phyloP scores from a whole-genome alignment of 2,797 vertebrate species.

The Acanthis flammea region DNA sequence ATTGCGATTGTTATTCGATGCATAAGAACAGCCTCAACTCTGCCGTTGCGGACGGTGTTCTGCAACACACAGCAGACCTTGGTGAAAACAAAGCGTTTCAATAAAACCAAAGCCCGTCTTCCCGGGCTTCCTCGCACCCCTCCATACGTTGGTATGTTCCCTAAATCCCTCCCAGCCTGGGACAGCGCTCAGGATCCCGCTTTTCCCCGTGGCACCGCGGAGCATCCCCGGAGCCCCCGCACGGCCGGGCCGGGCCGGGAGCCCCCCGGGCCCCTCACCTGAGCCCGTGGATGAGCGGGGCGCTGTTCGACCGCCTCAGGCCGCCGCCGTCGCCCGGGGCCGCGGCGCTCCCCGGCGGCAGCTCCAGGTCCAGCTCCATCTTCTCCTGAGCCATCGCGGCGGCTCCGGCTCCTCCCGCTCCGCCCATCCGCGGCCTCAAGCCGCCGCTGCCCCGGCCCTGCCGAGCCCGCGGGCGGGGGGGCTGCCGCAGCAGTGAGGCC shows the following conservation, averaged over 20 bases:
- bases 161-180: background rate
- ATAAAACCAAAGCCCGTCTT: background rate
- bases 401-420: background rate
- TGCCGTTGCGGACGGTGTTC: rapidly evolving
- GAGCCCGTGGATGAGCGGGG: constrained; percentile 86
- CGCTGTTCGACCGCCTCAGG: constrained; percentile 78
- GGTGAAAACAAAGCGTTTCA: background rate
- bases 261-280: background rate
- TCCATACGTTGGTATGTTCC: rapidly evolving
- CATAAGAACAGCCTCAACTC: rapidly evolving
- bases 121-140: background rate
- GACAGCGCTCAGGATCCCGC: background rate
- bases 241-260: background rate
- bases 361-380: constrained; percentile 87
- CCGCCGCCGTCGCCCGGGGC: constrained; percentile 44
- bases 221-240: background rate
- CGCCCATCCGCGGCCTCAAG: background rate
- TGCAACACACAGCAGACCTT: background rate
- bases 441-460: background rate
- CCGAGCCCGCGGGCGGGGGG: background rate
- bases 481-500: background rate
- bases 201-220: background rate
- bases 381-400: constrained; percentile 80
- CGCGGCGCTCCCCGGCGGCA: constrained; percentile 69
- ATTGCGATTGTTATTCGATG: background rate